These are phyloP conservation scores for Adrianichthys oophorus DNA, from an alignment of 2,797 vertebrate species.

Conservation along the genomic window DNA sequence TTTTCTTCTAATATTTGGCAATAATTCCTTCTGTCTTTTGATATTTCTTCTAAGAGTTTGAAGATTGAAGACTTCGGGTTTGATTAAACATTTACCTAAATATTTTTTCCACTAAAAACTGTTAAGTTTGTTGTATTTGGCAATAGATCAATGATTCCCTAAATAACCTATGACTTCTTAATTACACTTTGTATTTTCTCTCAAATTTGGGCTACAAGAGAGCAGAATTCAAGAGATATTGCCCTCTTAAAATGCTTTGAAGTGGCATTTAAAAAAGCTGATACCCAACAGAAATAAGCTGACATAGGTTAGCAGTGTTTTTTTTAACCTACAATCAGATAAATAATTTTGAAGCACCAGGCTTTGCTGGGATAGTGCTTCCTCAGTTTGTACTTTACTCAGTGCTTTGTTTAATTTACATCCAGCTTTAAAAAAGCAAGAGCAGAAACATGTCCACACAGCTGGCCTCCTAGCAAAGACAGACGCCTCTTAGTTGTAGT, in stretches of 20 bases:
- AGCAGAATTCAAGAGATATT: conserved; percentile 28
- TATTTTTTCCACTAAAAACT: too few species aligned
- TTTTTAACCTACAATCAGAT: conserved; percentile 19
- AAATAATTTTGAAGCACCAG: conserved; percentile 27
- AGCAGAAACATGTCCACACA: conserved; percentile 1
- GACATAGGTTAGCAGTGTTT: conserved; percentile 4
- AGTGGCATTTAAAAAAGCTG: conserved; percentile 28
- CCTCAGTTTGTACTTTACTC: conserved; percentile 20
- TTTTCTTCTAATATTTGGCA: too few species aligned
- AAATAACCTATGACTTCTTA: conserved; percentile 14
- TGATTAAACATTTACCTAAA: too few species aligned
- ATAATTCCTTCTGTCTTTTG: too few species aligned
- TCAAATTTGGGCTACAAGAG: conserved; percentile 18
- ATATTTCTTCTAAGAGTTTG: too few species aligned
- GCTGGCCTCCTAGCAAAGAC: not conserved
- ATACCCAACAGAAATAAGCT: conserved; percentile 20
- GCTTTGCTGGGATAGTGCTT: conserved; percentile 12
- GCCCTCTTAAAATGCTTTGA: conserved; percentile 9
- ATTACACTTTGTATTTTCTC: conserved; percentile 4
- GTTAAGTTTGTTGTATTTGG: not conserved
- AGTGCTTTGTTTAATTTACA: conserved; percentile 29
- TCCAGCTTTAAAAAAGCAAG: conserved; percentile 6
- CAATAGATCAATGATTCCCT: not conserved
- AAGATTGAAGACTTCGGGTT: too few species aligned
- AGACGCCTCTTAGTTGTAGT: conserved; percentile 2